phyloP scores from a whole-genome alignment of 2,113 vertebrate species.

The Lampris megalopsis region DNA sequence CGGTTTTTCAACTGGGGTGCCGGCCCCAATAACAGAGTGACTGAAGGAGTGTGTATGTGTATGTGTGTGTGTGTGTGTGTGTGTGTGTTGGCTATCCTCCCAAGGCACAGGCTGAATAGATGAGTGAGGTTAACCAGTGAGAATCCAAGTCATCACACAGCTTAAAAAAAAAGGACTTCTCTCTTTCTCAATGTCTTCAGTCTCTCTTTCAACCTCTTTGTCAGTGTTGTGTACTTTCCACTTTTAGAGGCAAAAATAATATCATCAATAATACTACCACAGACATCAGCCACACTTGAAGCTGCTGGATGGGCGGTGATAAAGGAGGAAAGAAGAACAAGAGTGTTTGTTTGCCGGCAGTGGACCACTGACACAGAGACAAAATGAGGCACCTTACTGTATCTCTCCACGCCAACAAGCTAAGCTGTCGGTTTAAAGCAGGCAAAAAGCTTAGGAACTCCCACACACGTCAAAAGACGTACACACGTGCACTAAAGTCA shows the following conservation, averaged over 20 bases:
- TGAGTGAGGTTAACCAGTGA: not conserved
- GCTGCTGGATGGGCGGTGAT: slow-evolving; percentile 6
- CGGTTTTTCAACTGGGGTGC: slow-evolving; percentile 4
- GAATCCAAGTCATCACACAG: not conserved
- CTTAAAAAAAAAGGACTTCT: not conserved
- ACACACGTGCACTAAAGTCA: not conserved
- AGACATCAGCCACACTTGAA: slow-evolving; percentile 13
- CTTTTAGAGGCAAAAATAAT: not conserved
- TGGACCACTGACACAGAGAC: slow-evolving; percentile 35
- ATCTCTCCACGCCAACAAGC: slow-evolving; percentile 55
- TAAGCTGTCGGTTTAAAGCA: slow-evolving; percentile 39
- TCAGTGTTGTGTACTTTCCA: not conserved
- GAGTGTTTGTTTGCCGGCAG: slow-evolving; percentile 52
- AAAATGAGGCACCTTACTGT: slow-evolving; percentile 35
- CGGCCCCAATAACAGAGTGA: not conserved
- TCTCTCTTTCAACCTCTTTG: not conserved
- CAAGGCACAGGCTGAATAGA: not conserved
- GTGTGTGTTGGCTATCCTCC: not conserved
- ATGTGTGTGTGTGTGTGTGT: not conserved
- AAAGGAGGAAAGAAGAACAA: slow-evolving; percentile 5
- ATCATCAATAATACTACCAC: not conserved
- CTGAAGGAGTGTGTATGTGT: not conserved
- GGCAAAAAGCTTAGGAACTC: slow-evolving; percentile 1
- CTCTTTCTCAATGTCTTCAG: not conserved
- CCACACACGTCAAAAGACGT: slow-evolving; percentile 1